Evolutionary conservation across 2,888 invertebrate species (phyloP).

Genomic region (Dryocosmus kuriphilus): DNA sequence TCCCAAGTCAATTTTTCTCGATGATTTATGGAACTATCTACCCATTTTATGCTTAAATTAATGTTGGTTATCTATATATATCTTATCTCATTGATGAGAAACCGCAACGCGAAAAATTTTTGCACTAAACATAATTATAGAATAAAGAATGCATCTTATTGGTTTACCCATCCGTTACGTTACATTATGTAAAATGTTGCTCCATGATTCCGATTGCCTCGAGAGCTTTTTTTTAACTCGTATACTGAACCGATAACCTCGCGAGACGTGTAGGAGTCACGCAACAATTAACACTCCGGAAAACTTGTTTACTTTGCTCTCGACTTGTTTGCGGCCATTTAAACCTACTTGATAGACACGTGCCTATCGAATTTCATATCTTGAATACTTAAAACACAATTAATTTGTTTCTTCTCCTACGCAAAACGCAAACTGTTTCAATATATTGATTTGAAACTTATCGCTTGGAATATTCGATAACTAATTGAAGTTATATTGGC

Average conservation of each 20-base stretch:
- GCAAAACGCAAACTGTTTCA: background rate
- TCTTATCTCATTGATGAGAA: background rate
- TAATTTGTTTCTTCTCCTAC: conserved; percentile 14
- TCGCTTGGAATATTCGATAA: background rate
- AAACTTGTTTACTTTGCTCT: conserved; percentile 38
- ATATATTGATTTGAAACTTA: background rate
- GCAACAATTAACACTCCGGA: conserved; percentile 38
- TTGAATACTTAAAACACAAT: background rate
- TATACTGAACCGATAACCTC: conserved; percentile 49
- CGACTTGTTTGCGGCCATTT: conserved; percentile 31
- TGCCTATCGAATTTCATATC: conserved; percentile 24
- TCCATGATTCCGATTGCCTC: conserved; percentile 50
- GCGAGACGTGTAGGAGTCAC: conserved; percentile 45
- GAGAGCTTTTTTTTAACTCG: conserved; percentile 51
- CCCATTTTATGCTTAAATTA: background rate
- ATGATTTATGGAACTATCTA: background rate
- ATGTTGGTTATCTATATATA: background rate
- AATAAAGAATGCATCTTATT: background rate
- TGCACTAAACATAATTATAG: conserved; percentile 1
- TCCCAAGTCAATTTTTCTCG: background rate
- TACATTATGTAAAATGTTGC: conserved; percentile 55
- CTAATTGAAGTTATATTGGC: background rate
- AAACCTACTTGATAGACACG: conserved; percentile 15
- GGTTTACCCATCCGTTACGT: conserved; percentile 28
- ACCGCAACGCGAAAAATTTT: background rate